Evolutionary conservation across 2,888 invertebrate genomes (phyloP), one percentile per base, ranked within the genome.

Genomic region (Micoletzkya japonica): DNA sequence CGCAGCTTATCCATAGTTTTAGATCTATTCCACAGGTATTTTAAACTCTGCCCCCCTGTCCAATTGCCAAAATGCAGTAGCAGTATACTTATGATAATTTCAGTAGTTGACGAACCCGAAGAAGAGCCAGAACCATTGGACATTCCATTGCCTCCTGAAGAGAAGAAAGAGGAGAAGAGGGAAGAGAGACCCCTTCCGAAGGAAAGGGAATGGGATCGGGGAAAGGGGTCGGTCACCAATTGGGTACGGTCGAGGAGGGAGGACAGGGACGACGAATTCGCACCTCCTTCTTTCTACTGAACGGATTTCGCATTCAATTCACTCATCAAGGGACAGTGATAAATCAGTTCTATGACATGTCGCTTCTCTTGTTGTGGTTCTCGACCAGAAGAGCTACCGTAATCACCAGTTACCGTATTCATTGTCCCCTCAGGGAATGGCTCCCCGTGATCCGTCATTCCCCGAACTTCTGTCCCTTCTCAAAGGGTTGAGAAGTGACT

Each of bases 131-230:
- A 44, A n/a, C 3, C 36, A 26, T 3, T 2, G 26, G 59, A 59
- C 30, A 67, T 67, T 57, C 67, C 67, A 24, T 32, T 67, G 20
- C 67, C 67, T 39, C 39, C 26, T 26, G 52, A 50, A 34, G 39
- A 50, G 17, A 54, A 52, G 26, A 24, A 10, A 56, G 56, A 54
- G 10, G n/a, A 20, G 24, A 20, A 24, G 24, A 54, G n/a, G 10
- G 56, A 56, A 56, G 57, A 44, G n/a, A 67, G 37, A 57, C 67
- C 36, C 32, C 2, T 20, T 6, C 64, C 64, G 36, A 67, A 67
- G 49, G 67, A 57, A 24, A 56, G 67, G 57, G 67, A 67, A 57
- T 67, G 67, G 67, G 67, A 67, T 28, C 56, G 67, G 39, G 67
- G 67, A 57, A 67, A 67, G 44, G 67, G 67, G 44, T 39, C 67